Evolutionary conservation across 37 sponge, comb jelly and placozoan species (phyloP).

Genomic region (Eunapius fragilis): DNA sequence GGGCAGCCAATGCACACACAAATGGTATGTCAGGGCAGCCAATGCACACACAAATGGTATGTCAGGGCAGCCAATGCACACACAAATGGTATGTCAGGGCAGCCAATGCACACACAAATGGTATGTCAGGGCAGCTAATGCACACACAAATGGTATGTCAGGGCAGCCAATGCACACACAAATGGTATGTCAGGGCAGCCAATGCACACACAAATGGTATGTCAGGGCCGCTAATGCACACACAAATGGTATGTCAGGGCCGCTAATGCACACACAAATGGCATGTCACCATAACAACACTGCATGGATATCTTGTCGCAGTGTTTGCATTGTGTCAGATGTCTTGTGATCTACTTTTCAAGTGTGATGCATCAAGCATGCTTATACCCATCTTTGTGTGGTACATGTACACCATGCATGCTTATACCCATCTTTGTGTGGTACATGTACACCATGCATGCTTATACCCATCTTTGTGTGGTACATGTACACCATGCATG

Average conservation of each 20-base stretch:
- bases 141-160: too few species aligned
- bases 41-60: neutral
- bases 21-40: constrained; percentile 42
- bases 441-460: too few species aligned
- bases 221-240: neutral
- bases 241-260: neutral
- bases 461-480: too few species aligned
- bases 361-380: too few species aligned
- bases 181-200: neutral
- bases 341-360: neutral
- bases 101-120: neutral
- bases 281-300: too few species aligned
- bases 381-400: too few species aligned
- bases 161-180: neutral
- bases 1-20: constrained; percentile 88
- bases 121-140: too few species aligned
- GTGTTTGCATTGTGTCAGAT: constrained; percentile 10
- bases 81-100: neutral
- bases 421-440: too few species aligned
- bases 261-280: too few species aligned
- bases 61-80: neutral
- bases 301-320: neutral
- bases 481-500: too few species aligned
- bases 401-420: too few species aligned
- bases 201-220: constrained; percentile 2